These are phyloP conservation scores for Aptenodytes forsteri DNA, from an alignment of 2,113 vertebrate species.

Conservation along the genomic window DNA sequence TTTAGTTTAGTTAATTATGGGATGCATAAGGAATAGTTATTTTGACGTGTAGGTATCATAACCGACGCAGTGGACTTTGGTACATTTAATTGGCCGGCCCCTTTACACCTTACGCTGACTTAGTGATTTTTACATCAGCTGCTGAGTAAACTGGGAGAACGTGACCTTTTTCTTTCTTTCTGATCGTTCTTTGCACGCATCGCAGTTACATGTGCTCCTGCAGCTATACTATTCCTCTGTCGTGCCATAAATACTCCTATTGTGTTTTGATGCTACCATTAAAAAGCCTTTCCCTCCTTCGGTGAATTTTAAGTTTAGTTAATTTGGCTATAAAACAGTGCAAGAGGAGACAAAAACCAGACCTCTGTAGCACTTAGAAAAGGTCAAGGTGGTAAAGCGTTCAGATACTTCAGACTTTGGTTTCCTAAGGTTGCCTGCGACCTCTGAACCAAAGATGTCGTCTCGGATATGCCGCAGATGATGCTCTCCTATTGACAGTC, in stretches of 20 bases:
- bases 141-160: slow-evolving; percentile 47
- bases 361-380: slow-evolving; percentile 31
- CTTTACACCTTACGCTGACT: slow-evolving; percentile 1
- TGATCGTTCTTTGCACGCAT: background rate
- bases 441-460: slow-evolving; percentile 67
- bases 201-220: background rate
- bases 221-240: background rate
- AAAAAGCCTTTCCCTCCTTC: background rate
- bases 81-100: background rate
- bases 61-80: background rate
- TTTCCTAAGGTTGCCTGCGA: slow-evolving; percentile 54
- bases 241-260: background rate
- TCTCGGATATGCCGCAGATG: slow-evolving; percentile 46
- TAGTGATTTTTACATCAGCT: slow-evolving; percentile 32
- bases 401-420: slow-evolving; percentile 56
- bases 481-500: slow-evolving; percentile 63
- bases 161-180: slow-evolving; percentile 31
- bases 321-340: slow-evolving; percentile 22
- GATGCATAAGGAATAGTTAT: slow-evolving; percentile 1
- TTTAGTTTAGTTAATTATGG: slow-evolving; percentile 31
- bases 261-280: slow-evolving; percentile 1
- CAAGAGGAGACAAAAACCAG: slow-evolving; percentile 27
- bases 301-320: slow-evolving; percentile 32
- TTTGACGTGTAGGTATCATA: background rate
- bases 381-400: slow-evolving; percentile 56